Base-by-base conservation (phyloP, 2,888 invertebrate species). In the Conus canariensis region DNA sequence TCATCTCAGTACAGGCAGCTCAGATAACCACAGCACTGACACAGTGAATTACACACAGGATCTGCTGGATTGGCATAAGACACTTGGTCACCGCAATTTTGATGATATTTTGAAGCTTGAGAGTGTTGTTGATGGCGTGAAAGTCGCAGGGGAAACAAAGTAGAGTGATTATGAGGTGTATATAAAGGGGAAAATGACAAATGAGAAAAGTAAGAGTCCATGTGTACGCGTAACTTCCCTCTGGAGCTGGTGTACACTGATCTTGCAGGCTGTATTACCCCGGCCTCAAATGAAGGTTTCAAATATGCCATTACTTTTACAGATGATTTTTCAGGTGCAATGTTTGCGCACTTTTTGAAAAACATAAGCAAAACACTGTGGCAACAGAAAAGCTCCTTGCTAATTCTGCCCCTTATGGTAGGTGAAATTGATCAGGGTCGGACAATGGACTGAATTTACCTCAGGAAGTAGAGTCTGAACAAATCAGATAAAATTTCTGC, bases 211-310 rank as follows among this genome's bases (percentile, higher is more conserved):
- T 16, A 64, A 3, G 16, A 10, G 16, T 16, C 60, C 60, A 3
- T 16, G 60, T 64, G 60, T 64, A 3, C 60, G 12, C 0, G 60
- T 16, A 64, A 64, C 60, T 64, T 12, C 60, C 60, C 60, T 64
- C 56, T 83, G 56, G 83, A 83, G n/a, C 19, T 83, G 22, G n/a
- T 83, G 9, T 58, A 83, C 83, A 83, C 83, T 58, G 83, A 83
- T 58, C 59, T 56, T 58, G 59, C 83, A 59, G 83, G 83, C 56
- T 19, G 22, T 6, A 83, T 83, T 58, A 56, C 56, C 83, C 90
- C 92, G 94, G 56, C 82, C 22, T 85, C 90, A 45, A 90, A 80
- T 22, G 92, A 90, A 60, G 92, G 91, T 87, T 91, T 91, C 93
- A 64, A 7, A 19, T 92, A 92, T 85, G 87, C 90, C 14, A 90